A percentile compares a stretch with the other conserved stretches of the same genome.
These are phyloP conservation scores for Conus betulinus DNA, from an alignment of 1,140 invertebrate genomes.

Conservation along the genomic window DNA sequence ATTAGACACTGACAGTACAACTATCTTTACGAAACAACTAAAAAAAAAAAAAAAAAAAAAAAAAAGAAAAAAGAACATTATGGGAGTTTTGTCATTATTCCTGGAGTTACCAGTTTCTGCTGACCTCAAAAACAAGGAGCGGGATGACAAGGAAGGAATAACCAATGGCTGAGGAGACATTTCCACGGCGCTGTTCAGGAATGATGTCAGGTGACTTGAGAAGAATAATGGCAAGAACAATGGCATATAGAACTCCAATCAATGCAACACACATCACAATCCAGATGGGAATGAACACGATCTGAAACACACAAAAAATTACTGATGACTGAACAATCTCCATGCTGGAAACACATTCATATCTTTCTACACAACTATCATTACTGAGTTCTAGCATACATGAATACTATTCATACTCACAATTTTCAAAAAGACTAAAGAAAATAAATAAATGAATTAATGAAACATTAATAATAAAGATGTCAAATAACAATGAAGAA, in stretches of 20 bases:
- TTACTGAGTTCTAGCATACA: no score
- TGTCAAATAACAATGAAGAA: no score
- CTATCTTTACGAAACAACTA: background rate
- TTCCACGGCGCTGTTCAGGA: constrained; percentile 91
- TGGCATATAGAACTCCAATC: constrained; percentile 95
- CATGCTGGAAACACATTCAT: no score
- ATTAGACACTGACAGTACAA: background rate
- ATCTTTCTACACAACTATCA: no score
- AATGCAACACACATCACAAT: constrained; percentile 96
- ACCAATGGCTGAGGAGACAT: constrained; percentile 91
- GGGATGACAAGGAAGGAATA: constrained; percentile 97
- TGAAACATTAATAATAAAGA: no score
- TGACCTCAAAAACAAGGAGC: constrained; percentile 94
- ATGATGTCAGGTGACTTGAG: constrained; percentile 91
- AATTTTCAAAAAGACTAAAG: no score
- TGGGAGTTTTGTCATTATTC: background rate
- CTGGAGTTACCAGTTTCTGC: background rate
- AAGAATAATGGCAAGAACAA: constrained; percentile 97
- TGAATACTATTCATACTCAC: no score
- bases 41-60: no score
- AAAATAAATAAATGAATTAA: no score
- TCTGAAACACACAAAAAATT: constrained; percentile 59
- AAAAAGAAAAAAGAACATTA: background rate
- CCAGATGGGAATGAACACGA: constrained; percentile 98
- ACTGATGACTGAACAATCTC: no score